Conservation (phyloP, 92 coral and sea anemone species). For the Palythoa grandis region DNA sequence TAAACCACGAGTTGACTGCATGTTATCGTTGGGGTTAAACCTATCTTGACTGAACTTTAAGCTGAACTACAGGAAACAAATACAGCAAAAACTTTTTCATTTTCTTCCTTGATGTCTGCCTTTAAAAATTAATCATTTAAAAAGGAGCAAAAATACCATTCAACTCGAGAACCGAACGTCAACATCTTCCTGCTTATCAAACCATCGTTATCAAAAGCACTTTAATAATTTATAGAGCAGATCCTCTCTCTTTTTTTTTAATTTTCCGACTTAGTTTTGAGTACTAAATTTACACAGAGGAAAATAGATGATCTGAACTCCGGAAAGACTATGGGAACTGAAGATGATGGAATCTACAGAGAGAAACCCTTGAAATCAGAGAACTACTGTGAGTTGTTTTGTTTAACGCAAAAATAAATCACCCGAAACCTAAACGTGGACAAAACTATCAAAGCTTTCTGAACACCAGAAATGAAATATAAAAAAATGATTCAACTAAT, state of each 20-base stretch:
- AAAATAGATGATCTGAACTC: not conserved
- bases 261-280: conserved; percentile 2
- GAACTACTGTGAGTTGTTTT: conserved; percentile 4
- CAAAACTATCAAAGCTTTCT: not conserved
- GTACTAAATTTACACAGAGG: not conserved
- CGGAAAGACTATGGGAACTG: not conserved
- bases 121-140: not conserved
- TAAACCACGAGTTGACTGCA: too few species aligned
- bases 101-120: not conserved
- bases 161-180: not conserved
- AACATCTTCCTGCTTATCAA: conserved; percentile 18
- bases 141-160: not conserved
- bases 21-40: too few species aligned
- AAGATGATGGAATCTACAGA: conserved; percentile 1
- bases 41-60: too few species aligned
- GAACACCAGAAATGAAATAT: not conserved
- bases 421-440: conserved; percentile 50
- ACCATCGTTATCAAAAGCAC: conserved; percentile 24
- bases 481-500: not conserved
- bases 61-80: not conserved
- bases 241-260: conserved; percentile 1
- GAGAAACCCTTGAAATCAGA: conserved; percentile 39
- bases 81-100: not conserved
- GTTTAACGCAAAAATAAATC: conserved; percentile 11
- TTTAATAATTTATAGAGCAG: conserved; percentile 31